phyloP scores from a whole-genome alignment of 2,797 vertebrate genomes.

The Anguilla obscura region DNA sequence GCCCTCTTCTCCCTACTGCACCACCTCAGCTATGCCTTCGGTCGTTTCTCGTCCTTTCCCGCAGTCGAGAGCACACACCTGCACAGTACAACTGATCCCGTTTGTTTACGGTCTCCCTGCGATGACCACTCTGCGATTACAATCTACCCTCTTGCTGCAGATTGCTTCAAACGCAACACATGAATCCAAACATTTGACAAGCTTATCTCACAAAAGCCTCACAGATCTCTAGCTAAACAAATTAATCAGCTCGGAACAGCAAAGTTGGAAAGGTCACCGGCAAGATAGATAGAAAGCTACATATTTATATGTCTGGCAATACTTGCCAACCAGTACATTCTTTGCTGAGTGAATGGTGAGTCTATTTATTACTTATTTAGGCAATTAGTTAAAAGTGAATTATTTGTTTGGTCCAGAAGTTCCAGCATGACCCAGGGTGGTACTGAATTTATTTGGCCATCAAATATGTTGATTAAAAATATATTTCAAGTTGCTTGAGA shows the following conservation, averaged over 20 bases:
- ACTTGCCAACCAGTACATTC: not conserved
- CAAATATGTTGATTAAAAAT: constrained; percentile 8
- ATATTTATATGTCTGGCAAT: not conserved
- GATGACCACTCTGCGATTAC: not conserved
- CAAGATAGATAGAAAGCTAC: not conserved
- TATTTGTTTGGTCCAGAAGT: not conserved
- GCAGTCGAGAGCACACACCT: not conserved
- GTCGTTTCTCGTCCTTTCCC: too few species aligned
- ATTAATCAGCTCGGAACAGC: not conserved
- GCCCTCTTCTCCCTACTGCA: not conserved
- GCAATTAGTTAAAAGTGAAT: not conserved
- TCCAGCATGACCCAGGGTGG: not conserved
- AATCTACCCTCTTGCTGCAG: not conserved
- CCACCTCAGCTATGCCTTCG: not conserved
- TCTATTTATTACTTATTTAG: not conserved
- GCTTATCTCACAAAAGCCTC: not conserved
- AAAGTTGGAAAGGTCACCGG: not conserved
- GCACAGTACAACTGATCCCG: not conserved
- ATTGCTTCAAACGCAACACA: not conserved
- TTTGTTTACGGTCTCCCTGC: not conserved
- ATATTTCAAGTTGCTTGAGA: not conserved
- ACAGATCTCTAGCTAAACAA: not conserved
- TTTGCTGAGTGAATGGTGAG: not conserved
- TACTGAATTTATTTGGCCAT: not conserved
- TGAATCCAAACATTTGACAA: not conserved